A percentile compares a stretch with the other conserved stretches of the same genome.
phyloP scores from a whole-genome alignment of 2,113 vertebrate genomes.

The Dasyornis broadbenti region DNA sequence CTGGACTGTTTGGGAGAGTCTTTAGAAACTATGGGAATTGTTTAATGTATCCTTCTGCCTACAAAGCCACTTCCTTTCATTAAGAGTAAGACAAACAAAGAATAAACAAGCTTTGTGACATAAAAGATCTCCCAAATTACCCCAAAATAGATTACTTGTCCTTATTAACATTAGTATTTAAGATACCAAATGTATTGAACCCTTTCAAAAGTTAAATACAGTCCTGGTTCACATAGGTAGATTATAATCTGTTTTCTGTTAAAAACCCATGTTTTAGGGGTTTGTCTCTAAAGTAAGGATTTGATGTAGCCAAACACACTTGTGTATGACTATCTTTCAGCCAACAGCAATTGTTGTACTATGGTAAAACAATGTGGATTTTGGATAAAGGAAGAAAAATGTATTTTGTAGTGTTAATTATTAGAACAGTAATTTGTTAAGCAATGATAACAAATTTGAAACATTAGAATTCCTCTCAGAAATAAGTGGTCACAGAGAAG shows the following conservation, averaged over 20 bases:
- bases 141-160: not conserved
- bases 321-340: not conserved
- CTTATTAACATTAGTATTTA: not conserved
- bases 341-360: not conserved
- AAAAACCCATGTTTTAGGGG: not conserved
- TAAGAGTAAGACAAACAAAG: not conserved
- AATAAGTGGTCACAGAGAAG: not conserved
- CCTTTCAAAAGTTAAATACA: not conserved
- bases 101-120: not conserved
- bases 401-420: not conserved
- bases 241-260: not conserved
- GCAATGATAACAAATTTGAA: not conserved
- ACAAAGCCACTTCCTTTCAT: not conserved
- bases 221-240: not conserved
- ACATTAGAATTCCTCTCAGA: not conserved
- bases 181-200: not conserved
- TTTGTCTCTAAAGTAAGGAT: not conserved
- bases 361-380: not conserved
- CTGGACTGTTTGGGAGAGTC: not conserved
- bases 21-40: not conserved
- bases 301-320: not conserved
- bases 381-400: not conserved
- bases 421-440: not conserved
- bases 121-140: not conserved
- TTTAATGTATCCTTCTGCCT: not conserved